Conservation (phyloP, 2,888 invertebrate species). For the Diarsia dahlii region DNA sequence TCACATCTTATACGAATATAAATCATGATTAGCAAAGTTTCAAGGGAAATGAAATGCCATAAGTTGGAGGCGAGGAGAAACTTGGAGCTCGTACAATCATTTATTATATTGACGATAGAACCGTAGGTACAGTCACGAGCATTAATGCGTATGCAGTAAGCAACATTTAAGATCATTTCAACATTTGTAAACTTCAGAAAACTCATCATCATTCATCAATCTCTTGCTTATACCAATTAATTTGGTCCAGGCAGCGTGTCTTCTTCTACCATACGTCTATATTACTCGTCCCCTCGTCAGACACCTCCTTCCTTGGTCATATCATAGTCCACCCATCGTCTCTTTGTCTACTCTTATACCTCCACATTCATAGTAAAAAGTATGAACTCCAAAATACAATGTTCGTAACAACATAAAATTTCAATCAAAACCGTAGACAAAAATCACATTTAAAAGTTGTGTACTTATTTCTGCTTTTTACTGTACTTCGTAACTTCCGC, state of each 20-base stretch:
- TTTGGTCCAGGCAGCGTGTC: too few relatives aligned
- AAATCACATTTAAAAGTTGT: not conserved
- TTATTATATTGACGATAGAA: conserved; percentile 52
- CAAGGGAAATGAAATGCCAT: conserved; percentile 60
- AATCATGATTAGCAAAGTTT: conserved; percentile 61
- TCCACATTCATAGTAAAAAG: too few relatives aligned
- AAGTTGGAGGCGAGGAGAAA: conserved; percentile 52
- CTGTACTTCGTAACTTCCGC: not conserved
- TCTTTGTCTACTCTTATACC: too few relatives aligned
- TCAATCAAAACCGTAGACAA: not conserved
- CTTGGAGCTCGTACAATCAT: conserved; percentile 50
- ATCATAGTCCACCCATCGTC: too few relatives aligned
- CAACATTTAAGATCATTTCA: not conserved
- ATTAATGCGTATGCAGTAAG: not conserved
- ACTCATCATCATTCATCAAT: too few relatives aligned
- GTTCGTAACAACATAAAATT: not conserved
- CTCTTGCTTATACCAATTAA: too few relatives aligned
- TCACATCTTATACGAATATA: conserved; percentile 29
- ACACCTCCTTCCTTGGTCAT: too few relatives aligned
- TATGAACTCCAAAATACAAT: not conserved
- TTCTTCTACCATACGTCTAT: too few relatives aligned
- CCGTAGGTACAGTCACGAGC: not conserved
- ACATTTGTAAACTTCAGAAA: not conserved
- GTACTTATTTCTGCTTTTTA: not conserved
- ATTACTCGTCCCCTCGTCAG: too few relatives aligned